Percentiles rank a stretch among this genome's conserved stretches.
Conservation (phyloP, 1,140 invertebrate species). For the Saccostrea echinata region DNA sequence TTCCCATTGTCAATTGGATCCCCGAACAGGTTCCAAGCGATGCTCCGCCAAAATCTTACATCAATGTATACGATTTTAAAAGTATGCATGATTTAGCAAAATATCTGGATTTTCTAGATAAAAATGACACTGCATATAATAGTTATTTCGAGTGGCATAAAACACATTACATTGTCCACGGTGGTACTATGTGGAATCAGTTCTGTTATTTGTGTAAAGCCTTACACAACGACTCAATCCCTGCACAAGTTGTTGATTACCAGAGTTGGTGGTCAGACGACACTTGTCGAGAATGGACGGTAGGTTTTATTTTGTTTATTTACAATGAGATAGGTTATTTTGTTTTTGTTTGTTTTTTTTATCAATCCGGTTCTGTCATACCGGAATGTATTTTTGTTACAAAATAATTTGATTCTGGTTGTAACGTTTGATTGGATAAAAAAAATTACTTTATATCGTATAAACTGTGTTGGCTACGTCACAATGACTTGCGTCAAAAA, state of each 20-base stretch:
- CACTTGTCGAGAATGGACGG: conserved; percentile 46
- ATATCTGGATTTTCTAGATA: conserved; percentile 86
- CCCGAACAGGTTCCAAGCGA: conserved; percentile 73
- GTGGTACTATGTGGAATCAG: conserved; percentile 53
- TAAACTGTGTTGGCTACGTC: too few species aligned
- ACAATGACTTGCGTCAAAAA: too few species aligned
- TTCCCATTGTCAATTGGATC: conserved; percentile 74
- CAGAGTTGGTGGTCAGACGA: conserved; percentile 68
- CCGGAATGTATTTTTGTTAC: too few species aligned
- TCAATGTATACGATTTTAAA: conserved; percentile 96
- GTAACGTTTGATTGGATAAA: too few species aligned
- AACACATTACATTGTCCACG: conserved; percentile 47
- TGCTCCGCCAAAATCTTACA: conserved; percentile 87
- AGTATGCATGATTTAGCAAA: conserved; percentile 90
- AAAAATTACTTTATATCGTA: too few species aligned
- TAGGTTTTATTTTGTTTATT: conserved; percentile 5
- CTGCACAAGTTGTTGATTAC: conserved; percentile 64
- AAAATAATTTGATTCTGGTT: too few species aligned
- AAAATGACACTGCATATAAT: conserved; percentile 74
- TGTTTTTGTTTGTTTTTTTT: too few species aligned
- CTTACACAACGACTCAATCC: conserved; percentile 58
- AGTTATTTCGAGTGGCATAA: conserved; percentile 76
- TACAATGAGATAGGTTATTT: too few species aligned
- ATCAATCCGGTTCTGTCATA: too few species aligned
- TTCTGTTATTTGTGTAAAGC: conserved; percentile 63